Percentiles rank a stretch among this genome's conserved stretches.
Evolutionary conservation across 2,888 invertebrate species (phyloP).

Genomic region (Hanleya hanleyi): DNA sequence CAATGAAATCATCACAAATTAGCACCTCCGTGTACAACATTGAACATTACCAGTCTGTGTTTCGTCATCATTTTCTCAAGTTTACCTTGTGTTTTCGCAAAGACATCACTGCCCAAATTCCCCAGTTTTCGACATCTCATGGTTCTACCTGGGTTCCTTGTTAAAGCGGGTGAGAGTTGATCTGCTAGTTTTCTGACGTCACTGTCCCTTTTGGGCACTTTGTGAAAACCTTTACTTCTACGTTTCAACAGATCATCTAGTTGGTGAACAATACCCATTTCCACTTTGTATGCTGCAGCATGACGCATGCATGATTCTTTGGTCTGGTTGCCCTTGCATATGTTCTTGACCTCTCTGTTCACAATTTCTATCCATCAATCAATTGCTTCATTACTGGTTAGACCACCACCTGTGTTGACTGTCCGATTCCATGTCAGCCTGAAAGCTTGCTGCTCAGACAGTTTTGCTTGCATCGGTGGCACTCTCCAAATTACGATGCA

Average conservation of each 20-base stretch:
- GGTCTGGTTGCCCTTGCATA: not conserved
- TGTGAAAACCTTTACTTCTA: not conserved
- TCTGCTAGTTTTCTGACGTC: not conserved
- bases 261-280: not conserved
- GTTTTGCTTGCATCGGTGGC: constrained; percentile 12
- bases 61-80: not conserved
- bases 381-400: not conserved
- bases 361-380: not conserved
- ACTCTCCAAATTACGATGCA: constrained; percentile 22
- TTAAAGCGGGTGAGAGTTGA: not conserved
- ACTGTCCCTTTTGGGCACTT: not conserved
- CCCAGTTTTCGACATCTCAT: not conserved
- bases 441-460: not conserved
- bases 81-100: not conserved
- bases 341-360: not conserved
- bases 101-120: not conserved
- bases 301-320: not conserved
- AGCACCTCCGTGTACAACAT: not conserved
- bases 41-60: not conserved
- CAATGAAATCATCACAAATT: too few relatives aligned
- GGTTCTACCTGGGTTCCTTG: not conserved
- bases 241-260: not conserved
- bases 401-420: not conserved
- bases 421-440: not conserved
- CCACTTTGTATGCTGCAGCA: not conserved